phyloP scores from a whole-genome alignment of 53 echinoderm and acorn worm genomes.

The Temnopleurus reevesii region DNA sequence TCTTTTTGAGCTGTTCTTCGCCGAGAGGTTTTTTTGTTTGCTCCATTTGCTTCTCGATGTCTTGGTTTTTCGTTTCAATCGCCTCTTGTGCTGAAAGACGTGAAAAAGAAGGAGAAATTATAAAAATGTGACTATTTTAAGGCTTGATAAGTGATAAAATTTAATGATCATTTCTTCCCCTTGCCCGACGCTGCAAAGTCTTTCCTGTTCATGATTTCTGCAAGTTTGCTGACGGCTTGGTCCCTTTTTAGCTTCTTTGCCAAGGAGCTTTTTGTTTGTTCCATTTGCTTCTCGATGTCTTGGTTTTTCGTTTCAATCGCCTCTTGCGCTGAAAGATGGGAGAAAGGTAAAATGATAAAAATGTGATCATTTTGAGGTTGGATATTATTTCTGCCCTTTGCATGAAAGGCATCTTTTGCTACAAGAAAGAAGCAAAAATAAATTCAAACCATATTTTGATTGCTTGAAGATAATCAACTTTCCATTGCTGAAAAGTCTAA shows the following conservation, averaged over 20 bases:
- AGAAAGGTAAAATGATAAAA: too few species aligned
- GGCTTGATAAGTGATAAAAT: too few species aligned
- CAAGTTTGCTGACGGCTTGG: constrained; percentile 92
- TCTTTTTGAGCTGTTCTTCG: constrained; percentile 64
- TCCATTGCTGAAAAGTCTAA: too few species aligned
- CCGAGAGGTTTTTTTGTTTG: constrained; percentile 67
- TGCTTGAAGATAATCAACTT: too few species aligned
- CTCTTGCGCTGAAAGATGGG: constrained; percentile 54
- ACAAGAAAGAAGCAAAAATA: too few species aligned
- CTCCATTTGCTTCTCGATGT: constrained; percentile 52
- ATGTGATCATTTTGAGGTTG: too few species aligned
- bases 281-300: constrained; percentile 61
- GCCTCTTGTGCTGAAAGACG: constrained; percentile 48
- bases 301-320: constrained; percentile 42
- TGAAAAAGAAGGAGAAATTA: too few species aligned
- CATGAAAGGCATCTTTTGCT: too few species aligned
- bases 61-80: constrained; percentile 28
- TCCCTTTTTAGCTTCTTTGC: constrained; percentile 76
- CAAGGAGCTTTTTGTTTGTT: constrained; percentile 67
- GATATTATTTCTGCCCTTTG: too few species aligned
- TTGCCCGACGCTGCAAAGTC: constrained; percentile 44
- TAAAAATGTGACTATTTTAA: too few species aligned
- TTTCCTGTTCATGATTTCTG: constrained; percentile 82
- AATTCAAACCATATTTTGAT: too few species aligned
- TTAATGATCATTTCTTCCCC: too few species aligned